Percentiles rank a stretch among this genome's conserved stretches.
phyloP scores from a whole-genome alignment of 2,888 invertebrate species.

The Zeuzera pyrina region DNA sequence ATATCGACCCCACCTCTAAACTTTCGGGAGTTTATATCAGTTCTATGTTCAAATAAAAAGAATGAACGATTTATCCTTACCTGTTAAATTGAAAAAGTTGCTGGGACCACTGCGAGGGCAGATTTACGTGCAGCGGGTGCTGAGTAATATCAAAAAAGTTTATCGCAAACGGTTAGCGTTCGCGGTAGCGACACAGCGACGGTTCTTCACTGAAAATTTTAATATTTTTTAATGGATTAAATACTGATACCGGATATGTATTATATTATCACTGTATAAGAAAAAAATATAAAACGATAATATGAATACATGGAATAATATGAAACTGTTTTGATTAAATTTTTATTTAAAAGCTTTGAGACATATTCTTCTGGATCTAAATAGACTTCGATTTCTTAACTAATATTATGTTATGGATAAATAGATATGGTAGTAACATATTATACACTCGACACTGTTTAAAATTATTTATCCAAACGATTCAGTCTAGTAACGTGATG shows the following conservation, averaged over 20 bases:
- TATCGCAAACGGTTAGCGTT: conserved; percentile 49
- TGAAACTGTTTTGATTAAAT: too few species aligned
- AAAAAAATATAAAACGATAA: too few species aligned
- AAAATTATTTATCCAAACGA: too few species aligned
- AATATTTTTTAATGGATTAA: conserved; percentile 50
- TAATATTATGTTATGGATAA: too few species aligned
- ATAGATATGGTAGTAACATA: too few species aligned
- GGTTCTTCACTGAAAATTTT: conserved; percentile 36
- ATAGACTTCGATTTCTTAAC: too few species aligned
- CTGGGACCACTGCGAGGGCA: conserved; percentile 62
- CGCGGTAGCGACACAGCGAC: conserved; percentile 20
- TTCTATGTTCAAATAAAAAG: conserved; percentile 70
- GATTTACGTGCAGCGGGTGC: conserved; percentile 66
- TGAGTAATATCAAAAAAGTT: conserved; percentile 70
- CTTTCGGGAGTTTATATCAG: conserved; percentile 61
- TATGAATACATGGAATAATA: too few species aligned
- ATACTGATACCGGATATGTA: not conserved
- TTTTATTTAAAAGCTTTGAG: too few species aligned
- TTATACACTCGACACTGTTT: too few species aligned
- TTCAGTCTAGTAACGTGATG: too few species aligned
- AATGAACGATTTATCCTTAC: conserved; percentile 71
- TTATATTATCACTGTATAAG: too few species aligned
- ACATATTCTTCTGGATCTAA: too few species aligned
- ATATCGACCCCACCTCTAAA: conserved; percentile 41
- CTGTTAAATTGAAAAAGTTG: conserved; percentile 73